A percentile compares a stretch with the other conserved stretches of the same genome.
phyloP scores from a whole-genome alignment of 2,797 vertebrate genomes.

The Gadopsis marmoratus region DNA sequence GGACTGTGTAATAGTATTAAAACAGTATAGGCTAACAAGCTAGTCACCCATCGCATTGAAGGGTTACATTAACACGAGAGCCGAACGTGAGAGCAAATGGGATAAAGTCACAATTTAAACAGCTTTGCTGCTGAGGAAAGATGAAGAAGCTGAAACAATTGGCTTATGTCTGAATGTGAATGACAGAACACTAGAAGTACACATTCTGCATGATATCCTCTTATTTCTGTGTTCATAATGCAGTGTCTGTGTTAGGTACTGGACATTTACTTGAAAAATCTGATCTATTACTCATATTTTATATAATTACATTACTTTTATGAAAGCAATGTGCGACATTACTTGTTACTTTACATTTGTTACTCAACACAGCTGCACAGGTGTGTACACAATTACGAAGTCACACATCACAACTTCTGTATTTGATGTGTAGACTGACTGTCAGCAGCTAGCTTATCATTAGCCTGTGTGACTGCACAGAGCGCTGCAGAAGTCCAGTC shows the following conservation, averaged over 20 bases:
- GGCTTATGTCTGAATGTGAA: not conserved
- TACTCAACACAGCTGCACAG: not conserved
- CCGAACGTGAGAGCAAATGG: slow-evolving; percentile 9
- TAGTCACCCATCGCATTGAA: not conserved
- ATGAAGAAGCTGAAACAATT: not conserved
- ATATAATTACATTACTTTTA: not conserved
- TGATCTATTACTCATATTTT: not conserved
- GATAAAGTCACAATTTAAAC: not conserved
- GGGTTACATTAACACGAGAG: slow-evolving; percentile 18
- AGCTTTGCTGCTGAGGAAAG: not conserved
- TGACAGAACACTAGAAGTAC: not conserved
- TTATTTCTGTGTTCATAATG: not conserved
- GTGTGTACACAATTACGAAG: not conserved
- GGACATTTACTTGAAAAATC: not conserved
- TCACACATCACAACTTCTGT: not conserved
- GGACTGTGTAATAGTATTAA: slow-evolving; percentile 23
- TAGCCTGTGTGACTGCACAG: not conserved
- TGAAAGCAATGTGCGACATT: not conserved
- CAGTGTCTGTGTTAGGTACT: not conserved
- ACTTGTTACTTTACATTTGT: not conserved
- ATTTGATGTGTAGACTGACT: not conserved
- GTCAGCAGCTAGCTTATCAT: not conserved
- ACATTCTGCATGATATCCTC: not conserved
- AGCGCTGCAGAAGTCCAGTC: not conserved
- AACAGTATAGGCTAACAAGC: slow-evolving; percentile 18